Base-by-base conservation (phyloP, 1,140 invertebrate genomes). In the Paracyclopina nana region DNA sequence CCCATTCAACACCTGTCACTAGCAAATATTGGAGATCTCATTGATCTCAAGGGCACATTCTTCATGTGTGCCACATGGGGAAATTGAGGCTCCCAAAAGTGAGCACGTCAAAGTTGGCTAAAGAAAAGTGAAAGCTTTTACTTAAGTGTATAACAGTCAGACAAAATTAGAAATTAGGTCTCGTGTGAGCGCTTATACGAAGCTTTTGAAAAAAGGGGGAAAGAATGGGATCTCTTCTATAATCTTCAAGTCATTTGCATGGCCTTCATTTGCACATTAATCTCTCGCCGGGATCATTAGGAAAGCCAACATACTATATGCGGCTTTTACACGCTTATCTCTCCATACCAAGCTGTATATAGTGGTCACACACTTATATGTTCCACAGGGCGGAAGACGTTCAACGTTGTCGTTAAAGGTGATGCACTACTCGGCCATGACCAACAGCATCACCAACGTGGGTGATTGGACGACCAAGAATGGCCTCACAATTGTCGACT, bases 391-490 rank as follows among this genome's bases (percentile, higher is more conserved):
- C 14, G 34, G 34, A 2, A n/a, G 34, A 2, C 3, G 34, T 16
- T 2, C 34, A n/a, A 38, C n/a, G 14, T 8, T 38, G 34, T 16
- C 14, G 5, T 38, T 38, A 20, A 20, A 38, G 20, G n/a, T 38
- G 3, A 38, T 38, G 34, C 34, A 20, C 14, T 38, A 38, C 20
- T 38, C 34, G 5, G n/a, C n/a, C 20, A n/a, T 16, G n/a, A 38
- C 14, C 34, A 20, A 38, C n/a, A 20, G 5, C 34, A 38, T 38
- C 34, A 16, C 34, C n/a, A 38, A 38, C 14, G 20, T 38, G n/a
- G 34, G 34, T 38, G n/a, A 38, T 8, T 38, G 34, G 34, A 16
- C 34, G n/a, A 38, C 34, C n/a, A 38, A n/a, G n/a, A 38, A n/a
- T 38, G 34, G 34, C 34, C 34, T 38, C 34, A 16, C 34, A n/a